A percentile compares a stretch with the other conserved stretches of the same genome.
These are phyloP conservation scores for Alloplasta piceator DNA, from an alignment of 2,888 invertebrate species.

Conservation along the genomic window DNA sequence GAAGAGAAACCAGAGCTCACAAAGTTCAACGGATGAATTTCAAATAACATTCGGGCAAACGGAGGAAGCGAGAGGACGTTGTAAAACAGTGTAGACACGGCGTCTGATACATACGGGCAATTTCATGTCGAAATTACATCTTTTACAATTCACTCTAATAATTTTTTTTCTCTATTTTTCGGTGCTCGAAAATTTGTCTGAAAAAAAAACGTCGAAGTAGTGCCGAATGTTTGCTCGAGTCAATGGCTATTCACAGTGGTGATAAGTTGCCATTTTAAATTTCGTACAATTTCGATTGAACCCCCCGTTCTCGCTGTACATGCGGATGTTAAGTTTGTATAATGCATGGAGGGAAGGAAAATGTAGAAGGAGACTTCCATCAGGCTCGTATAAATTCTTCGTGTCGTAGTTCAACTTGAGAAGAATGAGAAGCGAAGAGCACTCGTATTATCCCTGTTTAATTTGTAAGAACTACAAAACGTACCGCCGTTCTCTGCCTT, in stretches of 20 bases:
- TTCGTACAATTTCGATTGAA: not conserved
- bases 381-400: constrained; percentile 42
- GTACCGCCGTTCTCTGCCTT: constrained; percentile 3
- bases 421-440: constrained; percentile 32
- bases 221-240: too few relatives aligned
- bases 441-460: constrained; percentile 56
- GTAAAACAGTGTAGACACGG: too few relatives aligned
- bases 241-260: too few relatives aligned
- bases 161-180: too few relatives aligned
- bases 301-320: constrained; percentile 3
- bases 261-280: too few relatives aligned
- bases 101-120: too few relatives aligned
- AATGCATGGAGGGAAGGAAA: constrained; percentile 46
- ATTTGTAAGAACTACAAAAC: constrained; percentile 50
- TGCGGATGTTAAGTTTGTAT: constrained; percentile 39
- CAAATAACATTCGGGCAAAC: constrained; percentile 40
- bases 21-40: constrained; percentile 60
- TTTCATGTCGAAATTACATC: too few relatives aligned
- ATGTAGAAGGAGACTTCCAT: constrained; percentile 33
- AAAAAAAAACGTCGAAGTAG: too few relatives aligned
- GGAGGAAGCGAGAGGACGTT: not conserved
- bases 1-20: constrained; percentile 45
- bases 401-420: constrained; percentile 36
- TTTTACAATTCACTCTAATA: too few relatives aligned
- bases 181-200: too few relatives aligned